These are phyloP conservation scores for Bucco capensis DNA, from an alignment of 2,113 vertebrate species.

Conservation along the genomic window DNA sequence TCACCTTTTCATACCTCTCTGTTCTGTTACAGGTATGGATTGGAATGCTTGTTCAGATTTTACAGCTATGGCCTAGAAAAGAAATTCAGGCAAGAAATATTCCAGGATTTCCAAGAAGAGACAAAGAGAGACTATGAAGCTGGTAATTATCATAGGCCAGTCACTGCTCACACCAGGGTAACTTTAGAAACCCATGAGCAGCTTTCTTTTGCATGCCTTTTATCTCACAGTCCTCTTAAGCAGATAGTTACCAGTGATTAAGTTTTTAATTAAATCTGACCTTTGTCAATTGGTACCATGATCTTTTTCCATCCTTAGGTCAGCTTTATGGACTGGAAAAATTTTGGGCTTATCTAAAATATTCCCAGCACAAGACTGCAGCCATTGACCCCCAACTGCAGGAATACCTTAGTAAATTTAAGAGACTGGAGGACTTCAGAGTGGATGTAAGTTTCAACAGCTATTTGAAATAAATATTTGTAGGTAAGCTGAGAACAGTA, in stretches of 20 bases:
- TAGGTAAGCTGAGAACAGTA: not conserved
- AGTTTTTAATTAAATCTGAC: not conserved
- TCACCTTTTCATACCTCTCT: not conserved
- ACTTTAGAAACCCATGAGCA: not conserved
- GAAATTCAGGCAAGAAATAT: slow-evolving; percentile 91
- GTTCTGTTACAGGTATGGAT: slow-evolving; percentile 82
- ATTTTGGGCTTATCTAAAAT: slow-evolving; percentile 97
- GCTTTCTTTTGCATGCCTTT: not conserved
- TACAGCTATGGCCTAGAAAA: slow-evolving; percentile 97
- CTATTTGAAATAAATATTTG: not conserved
- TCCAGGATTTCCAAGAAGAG: slow-evolving; percentile 95
- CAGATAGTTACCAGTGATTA: not conserved
- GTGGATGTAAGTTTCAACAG: slow-evolving; percentile 82
- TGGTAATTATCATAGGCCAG: slow-evolving; percentile 75
- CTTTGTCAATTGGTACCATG: not conserved
- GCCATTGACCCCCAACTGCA: slow-evolving; percentile 86
- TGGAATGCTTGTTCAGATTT: slow-evolving; percentile 97
- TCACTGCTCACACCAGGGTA: not conserved
- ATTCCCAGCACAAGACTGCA: slow-evolving; percentile 84
- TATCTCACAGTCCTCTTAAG: not conserved
- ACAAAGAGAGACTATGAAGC: slow-evolving; percentile 92
- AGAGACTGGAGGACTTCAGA: slow-evolving; percentile 94
- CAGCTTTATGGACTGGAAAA: slow-evolving; percentile 97
- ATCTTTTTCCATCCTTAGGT: slow-evolving; percentile 73
- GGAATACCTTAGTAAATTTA: slow-evolving; percentile 88